Percentiles rank a stretch among this genome's conserved stretches.
Conservation (phyloP, 64 coral and sea anemone genomes). For the Montipora foliosa region DNA sequence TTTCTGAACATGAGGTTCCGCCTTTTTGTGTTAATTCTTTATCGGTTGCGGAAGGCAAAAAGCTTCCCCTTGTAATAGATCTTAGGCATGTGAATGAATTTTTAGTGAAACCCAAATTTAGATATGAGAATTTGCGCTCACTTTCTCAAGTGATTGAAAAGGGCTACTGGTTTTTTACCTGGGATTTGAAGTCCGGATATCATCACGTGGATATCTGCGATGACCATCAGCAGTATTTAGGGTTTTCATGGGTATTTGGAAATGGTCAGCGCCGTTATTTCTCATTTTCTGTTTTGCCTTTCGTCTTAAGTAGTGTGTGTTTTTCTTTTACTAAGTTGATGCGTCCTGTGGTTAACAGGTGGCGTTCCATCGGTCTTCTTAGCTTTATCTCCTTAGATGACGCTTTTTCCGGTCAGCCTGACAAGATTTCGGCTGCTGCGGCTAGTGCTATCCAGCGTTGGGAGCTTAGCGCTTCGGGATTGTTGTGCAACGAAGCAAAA, state of each 20-base stretch:
- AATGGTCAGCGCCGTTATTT: constrained; percentile 7
- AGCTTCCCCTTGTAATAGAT: neutral
- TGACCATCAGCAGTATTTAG: constrained; percentile 28
- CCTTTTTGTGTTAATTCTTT: neutral
- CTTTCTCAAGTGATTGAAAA: no score
- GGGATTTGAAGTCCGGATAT: no score
- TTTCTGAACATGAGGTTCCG: constrained; percentile 21
- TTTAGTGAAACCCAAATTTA: no score
- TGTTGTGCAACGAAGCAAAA: no score
- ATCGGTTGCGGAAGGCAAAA: constrained; percentile 37
- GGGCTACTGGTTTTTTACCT: no score
- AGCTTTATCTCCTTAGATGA: neutral
- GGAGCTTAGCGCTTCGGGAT: no score
- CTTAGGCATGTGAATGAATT: no score
- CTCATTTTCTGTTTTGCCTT: constrained; percentile 12
- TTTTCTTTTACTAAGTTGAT: neutral
- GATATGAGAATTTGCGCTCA: no score
- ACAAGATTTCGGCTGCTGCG: constrained; percentile 3
- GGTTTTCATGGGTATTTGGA: constrained; percentile 7
- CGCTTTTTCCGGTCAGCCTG: neutral
- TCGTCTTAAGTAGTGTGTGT: no score
- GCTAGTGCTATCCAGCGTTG: neutral
- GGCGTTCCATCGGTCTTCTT: constrained; percentile 9
- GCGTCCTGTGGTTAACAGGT: constrained; percentile 11
- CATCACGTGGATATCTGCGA: no score